Evolutionary conservation across 2,113 vertebrate genomes (phyloP), one percentile per base, ranked within the genome.

Genomic region (Silurus meridionalis): DNA sequence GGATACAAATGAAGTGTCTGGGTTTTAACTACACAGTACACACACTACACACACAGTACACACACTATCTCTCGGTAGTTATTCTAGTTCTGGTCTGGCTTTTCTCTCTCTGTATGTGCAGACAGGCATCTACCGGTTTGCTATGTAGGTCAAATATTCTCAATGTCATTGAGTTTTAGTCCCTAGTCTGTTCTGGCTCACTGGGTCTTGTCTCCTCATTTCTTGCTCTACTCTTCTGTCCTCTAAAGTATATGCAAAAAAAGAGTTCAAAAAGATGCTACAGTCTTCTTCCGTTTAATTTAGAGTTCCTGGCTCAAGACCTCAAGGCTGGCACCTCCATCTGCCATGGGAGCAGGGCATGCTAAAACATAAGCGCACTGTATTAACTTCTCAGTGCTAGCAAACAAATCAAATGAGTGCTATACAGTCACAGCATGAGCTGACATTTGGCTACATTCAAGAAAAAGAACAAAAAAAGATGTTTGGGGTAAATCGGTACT

Each of bases 131-230:
- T 74, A 80, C 61, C n/a, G 21, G 61, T 69, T 61, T 25, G 83
- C 83, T 87, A 85, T 89, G 79, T 89, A 87, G 88, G 85, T 78
- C 85, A 89, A 53, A 37, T 85, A 50, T 61, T 72, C 79, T 82
- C 63, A 63, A 71, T 75, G 85, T 83, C 85, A 86, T 64, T 86
- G 58, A 82, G 79, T 67, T 61, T 74, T 81, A 61, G 37, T 86
- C 58, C 53, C 61, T 79, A 37, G 63, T 80, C 63, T 80, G 52
- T 80, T 85, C 77, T 85, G 63, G 52, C 66, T 58, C 84, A 58
- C 63, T 80, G 52, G 63, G 19, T 17, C 28, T 48, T 58, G 52
- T 80, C 63, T 46, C 2, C 25, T 57, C 19, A 17, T 4, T 6
- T 57, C 23, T 55, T 14, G 57, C 58, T 48, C 9, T 48, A 17